Conservation (phyloP, 2,797 vertebrate genomes). For the Sphenopsis melanotis region DNA sequence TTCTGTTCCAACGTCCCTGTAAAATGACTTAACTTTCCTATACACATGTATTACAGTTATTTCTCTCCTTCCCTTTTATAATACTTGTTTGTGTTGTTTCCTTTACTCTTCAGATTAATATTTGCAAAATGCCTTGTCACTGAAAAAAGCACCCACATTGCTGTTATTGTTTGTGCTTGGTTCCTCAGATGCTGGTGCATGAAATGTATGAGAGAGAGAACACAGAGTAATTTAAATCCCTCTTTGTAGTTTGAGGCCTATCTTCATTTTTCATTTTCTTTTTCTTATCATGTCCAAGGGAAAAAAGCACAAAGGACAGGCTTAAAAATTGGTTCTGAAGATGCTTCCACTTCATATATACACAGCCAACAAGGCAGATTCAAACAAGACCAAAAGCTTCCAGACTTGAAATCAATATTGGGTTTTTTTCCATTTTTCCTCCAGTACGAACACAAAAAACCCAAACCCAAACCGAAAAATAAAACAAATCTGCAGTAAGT, state of each 20-base stretch:
- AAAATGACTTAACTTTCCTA: not conserved
- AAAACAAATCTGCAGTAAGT: not conserved
- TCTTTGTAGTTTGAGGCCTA: constrained; percentile 16
- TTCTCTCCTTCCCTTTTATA: not conserved
- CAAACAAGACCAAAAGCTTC: not conserved
- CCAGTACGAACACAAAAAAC: not conserved
- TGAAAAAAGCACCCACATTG: not conserved
- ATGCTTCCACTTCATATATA: constrained; percentile 9
- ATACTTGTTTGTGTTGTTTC: not conserved
- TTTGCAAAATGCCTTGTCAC: not conserved
- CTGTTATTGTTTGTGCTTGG: not conserved
- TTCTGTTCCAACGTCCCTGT: not conserved
- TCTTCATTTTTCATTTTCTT: constrained; percentile 9
- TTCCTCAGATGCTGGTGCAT: constrained; percentile 11
- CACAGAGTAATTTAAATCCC: not conserved
- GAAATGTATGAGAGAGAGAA: constrained; percentile 25
- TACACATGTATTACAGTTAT: not conserved
- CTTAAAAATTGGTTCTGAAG: constrained; percentile 22
- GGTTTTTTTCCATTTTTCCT: not conserved
- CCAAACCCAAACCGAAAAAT: not conserved
- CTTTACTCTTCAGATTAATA: not conserved
- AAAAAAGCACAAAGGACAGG: not conserved
- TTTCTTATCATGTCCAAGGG: constrained; percentile 1
- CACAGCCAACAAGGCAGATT: constrained; percentile 26
- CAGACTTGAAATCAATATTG: not conserved